phyloP scores from a whole-genome alignment of 2,797 vertebrate genomes.

The Loris lydekkerianus region DNA sequence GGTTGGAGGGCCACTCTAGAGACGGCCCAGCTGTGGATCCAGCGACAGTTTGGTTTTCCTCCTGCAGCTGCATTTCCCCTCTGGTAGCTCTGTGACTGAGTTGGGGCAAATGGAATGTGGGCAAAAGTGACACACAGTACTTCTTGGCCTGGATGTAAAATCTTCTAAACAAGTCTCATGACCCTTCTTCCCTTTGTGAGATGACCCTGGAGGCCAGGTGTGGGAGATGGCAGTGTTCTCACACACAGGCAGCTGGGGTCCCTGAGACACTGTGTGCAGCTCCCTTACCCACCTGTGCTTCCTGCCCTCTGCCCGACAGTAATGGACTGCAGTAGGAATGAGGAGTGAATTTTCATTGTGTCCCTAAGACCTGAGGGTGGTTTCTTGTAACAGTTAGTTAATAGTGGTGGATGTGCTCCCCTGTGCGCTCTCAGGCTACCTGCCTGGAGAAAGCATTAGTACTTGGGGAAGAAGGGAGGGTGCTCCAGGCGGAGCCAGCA shows the following conservation, averaged over 20 bases:
- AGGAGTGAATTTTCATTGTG: constrained; percentile 22
- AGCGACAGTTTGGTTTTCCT: constrained; percentile 25
- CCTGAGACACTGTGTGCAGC: not conserved
- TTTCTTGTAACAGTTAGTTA: constrained; percentile 19
- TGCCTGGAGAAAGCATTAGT: constrained; percentile 15
- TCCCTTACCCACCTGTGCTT: not conserved
- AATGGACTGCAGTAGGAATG: not conserved
- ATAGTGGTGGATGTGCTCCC: not conserved
- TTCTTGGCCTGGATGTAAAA: not conserved
- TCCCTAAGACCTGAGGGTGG: not conserved
- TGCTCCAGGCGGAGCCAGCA: not conserved
- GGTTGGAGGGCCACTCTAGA: not conserved
- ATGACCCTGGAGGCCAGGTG: not conserved
- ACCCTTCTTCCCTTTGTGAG: constrained; percentile 29
- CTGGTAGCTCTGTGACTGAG: not conserved
- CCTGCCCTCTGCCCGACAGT: not conserved
- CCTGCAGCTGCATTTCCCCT: not conserved
- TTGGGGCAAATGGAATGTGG: not conserved
- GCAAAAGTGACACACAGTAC: not conserved
- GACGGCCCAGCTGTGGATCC: not conserved
- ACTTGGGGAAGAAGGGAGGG: not conserved
- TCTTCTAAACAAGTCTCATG: not conserved
- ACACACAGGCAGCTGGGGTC: not conserved
- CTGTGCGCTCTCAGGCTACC: not conserved
- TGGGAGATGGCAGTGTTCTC: not conserved